Percentiles rank a stretch among this genome's conserved stretches.
These are phyloP conservation scores for Tupaia tana DNA, from an alignment of 2,113 vertebrate genomes.

Conservation along the genomic window DNA sequence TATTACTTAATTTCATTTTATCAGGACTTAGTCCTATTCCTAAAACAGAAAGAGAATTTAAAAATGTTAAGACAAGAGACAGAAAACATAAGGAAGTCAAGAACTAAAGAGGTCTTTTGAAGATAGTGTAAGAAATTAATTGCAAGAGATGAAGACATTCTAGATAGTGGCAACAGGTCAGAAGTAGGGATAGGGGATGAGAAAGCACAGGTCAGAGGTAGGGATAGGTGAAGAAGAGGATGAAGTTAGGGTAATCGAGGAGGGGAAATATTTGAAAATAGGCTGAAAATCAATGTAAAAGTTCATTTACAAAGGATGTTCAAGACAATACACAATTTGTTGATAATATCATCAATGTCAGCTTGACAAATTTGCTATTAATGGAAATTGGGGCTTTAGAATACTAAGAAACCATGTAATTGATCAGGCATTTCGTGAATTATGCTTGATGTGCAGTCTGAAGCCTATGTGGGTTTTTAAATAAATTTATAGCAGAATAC, in stretches of 20 bases:
- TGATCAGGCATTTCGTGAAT: background rate
- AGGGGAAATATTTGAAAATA: background rate
- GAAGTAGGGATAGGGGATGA: background rate
- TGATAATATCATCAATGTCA: background rate
- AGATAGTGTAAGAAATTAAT: background rate
- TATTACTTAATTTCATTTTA: slow-evolving; percentile 42
- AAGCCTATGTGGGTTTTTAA: background rate
- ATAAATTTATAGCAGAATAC: background rate
- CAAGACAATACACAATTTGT: background rate
- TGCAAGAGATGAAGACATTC: background rate
- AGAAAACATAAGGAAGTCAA: background rate
- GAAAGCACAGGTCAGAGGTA: background rate
- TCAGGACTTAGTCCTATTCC: background rate
- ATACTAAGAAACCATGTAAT: background rate
- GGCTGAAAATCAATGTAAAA: background rate
- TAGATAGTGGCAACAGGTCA: background rate
- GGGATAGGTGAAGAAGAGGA: background rate
- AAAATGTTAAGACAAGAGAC: background rate
- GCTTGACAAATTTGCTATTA: background rate
- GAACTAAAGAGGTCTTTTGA: background rate
- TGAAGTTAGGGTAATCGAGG: background rate
- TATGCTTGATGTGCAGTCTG: background rate
- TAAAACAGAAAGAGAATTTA: background rate
- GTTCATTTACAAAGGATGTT: background rate
- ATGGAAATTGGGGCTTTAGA: background rate